Base-by-base conservation (phyloP, 1,140 invertebrate genomes). In the Anagrus nilaparvatae region DNA sequence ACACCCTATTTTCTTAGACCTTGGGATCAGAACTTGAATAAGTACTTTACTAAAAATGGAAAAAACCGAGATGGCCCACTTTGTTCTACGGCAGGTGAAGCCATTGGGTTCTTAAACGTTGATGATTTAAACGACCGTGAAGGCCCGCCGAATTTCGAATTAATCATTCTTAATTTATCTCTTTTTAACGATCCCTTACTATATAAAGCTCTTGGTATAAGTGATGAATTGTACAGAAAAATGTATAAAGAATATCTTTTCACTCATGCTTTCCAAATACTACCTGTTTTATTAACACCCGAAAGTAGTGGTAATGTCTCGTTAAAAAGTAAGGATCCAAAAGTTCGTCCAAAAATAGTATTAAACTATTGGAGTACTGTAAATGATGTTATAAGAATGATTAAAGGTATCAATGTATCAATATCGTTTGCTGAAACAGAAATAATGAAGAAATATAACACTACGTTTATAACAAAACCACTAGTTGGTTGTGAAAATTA, bases 301-400 rank as follows among this genome's bases (percentile, higher is more conserved):
- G 29, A 28, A 38, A 38, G 36, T 29, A 13, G 14, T 27, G 36
- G 36, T 4, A 28, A 29, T 18, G 18, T 38, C 8, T n/a, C 29
- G 2, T 19, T 28, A 19, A 25, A 16, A 10, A 38, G 24, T 7
- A 7, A 4, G 3, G 10, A 28, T 19, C 36, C 36, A 2, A 18
- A 4, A 3, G 24, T 21, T n/a, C 5, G n/a, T 5, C 24, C 36
- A 18, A 38, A 20, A 17, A 38, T 38, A 8, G 17, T 37, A 8
- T 3, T 19, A 6, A 37, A 28, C 16, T 37, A 37, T 9, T 27
- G 25, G 7, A 27, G 23, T 25, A 17, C 25, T 24, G 17, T 24
- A 16, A 24, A 37, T 4, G 35, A 37, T 16, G 24, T 37, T 12
- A 5, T 21, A 9, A 17, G 17, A 3, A 4, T 12, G 17, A 27